These are phyloP conservation scores for Brachionus plicatilis DNA, from an alignment of 1,140 invertebrate species.

Conservation along the genomic window DNA sequence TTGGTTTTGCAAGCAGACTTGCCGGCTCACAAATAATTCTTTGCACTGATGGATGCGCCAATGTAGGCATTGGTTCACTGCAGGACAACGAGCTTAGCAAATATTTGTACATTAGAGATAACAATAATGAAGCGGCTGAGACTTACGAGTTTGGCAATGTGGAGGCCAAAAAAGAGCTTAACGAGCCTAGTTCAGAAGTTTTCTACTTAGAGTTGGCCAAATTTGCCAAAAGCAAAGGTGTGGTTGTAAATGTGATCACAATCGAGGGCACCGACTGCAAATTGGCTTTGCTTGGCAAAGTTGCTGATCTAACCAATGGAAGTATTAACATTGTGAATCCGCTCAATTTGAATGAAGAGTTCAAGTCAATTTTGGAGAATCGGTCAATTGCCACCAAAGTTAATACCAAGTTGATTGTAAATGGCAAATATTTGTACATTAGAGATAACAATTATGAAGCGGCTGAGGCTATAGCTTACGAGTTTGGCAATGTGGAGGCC, in stretches of 20 bases:
- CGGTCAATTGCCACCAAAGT: not conserved
- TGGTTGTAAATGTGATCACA: constrained; percentile 51
- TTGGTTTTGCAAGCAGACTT: constrained; percentile 46
- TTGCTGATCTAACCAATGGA: constrained; percentile 51
- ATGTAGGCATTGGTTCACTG: constrained; percentile 51
- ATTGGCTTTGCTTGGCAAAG: constrained; percentile 50
- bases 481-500: not conserved
- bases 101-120: too few species aligned
- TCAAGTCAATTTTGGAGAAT: constrained; percentile 32
- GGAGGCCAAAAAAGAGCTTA: too few species aligned
- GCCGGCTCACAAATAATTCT: constrained; percentile 53
- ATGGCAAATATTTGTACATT: constrained; percentile 38
- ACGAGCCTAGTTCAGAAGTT: constrained; percentile 42
- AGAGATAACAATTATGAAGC: constrained; percentile 9
- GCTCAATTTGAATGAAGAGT: constrained; percentile 17
- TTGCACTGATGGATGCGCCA: constrained; percentile 53
- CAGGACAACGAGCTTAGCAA: constrained; percentile 34
- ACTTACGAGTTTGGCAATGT: too few species aligned
- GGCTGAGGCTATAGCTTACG: not conserved
- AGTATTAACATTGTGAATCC: constrained; percentile 47
- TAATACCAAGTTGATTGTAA: constrained; percentile 27
- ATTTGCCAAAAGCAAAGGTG: constrained; percentile 47
- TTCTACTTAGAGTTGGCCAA: constrained; percentile 49
- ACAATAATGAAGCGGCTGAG: too few species aligned
- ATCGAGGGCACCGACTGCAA: constrained; percentile 54